Evolutionary conservation across 2,113 vertebrate genomes (phyloP), one percentile per base, ranked within the genome.

Genomic region (Nansenia antarctica): DNA sequence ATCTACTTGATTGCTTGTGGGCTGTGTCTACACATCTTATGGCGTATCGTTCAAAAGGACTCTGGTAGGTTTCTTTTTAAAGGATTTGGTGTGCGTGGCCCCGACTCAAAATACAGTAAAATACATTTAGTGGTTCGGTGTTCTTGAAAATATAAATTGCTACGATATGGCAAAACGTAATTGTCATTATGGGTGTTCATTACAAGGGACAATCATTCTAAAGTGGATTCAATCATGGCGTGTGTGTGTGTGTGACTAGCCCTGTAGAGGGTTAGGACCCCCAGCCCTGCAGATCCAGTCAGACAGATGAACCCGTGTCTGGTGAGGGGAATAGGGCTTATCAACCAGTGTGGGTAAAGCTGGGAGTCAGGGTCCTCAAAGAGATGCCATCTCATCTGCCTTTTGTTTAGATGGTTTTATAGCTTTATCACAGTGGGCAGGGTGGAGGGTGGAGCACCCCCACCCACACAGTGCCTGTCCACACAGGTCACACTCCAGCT

Each of bases 1-100:
- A 91, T 92, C 73, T 80, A 5, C 39, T 11, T 66, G 89, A 91
- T 90, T 88, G 77, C 74, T 70, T 31, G 42, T 66, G 69, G 65
- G 67, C 70, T 82, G 72, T 76, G 73, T 82, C 76, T 78, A 68
- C 78, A 74, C 68, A 69, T 72, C 67, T 79, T 80, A 72, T 70
- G 67, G 70, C 53, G 60, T 52, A 66, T 37, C 9, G 9, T 24
- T 6, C 27, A 32, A 58, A 47, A 15, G 29, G 6, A 7, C 29
- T 65, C 7, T 20, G 12, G 18, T 29, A 64, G 55, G 64, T 72
- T 47, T 85, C 73, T 60, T 20, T 74, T 9, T 12, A 4, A 63
- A 55, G 78, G 67, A 72, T 39, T 66, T 61, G 65, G 75, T 73
- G 79, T 72, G 61, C 20, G 5, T 67, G 57, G 26, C 62, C 27